These are phyloP conservation scores for Phyllopteryx taeniolatus DNA, from an alignment of 2,113 vertebrate genomes.

Conservation along the genomic window DNA sequence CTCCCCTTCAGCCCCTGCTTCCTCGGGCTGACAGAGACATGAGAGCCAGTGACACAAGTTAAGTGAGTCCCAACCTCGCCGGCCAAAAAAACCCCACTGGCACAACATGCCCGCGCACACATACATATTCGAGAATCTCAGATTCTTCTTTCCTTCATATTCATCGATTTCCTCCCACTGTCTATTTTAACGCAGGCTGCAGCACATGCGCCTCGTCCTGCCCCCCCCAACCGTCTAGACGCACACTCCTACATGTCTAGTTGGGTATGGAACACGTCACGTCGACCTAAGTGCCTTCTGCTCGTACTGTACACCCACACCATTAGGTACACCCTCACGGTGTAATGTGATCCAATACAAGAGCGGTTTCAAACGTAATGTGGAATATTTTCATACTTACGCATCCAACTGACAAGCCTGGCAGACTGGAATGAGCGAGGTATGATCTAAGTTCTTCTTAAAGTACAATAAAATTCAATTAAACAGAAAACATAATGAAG, in stretches of 20 bases:
- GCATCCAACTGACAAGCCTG: neutral
- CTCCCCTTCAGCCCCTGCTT: conserved; percentile 24
- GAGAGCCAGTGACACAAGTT: conserved; percentile 70
- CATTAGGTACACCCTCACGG: neutral
- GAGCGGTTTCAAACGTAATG: neutral
- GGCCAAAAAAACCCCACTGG: conserved; percentile 57
- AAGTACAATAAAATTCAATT: too few species aligned
- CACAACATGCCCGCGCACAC: conserved; percentile 45
- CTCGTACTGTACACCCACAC: neutral
- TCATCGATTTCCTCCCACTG: conserved; percentile 2
- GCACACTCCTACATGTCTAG: conserved; percentile 13
- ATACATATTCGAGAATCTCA: neutral
- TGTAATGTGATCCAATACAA: neutral
- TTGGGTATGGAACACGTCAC: conserved; percentile 17
- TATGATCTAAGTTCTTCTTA: neutral
- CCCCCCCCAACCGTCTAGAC: conserved; percentile 34
- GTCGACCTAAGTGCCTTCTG: conserved; percentile 11
- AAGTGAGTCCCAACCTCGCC: conserved; percentile 64
- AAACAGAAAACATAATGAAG: too few species aligned
- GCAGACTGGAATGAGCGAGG: conserved; percentile 11
- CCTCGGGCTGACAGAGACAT: conserved; percentile 52
- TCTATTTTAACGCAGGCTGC: conserved; percentile 25
- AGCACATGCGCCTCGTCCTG: neutral
- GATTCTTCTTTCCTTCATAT: neutral
- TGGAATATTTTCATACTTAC: neutral